phyloP scores from a whole-genome alignment of 2,113 vertebrate species.

The Leptobrachium leishanense region DNA sequence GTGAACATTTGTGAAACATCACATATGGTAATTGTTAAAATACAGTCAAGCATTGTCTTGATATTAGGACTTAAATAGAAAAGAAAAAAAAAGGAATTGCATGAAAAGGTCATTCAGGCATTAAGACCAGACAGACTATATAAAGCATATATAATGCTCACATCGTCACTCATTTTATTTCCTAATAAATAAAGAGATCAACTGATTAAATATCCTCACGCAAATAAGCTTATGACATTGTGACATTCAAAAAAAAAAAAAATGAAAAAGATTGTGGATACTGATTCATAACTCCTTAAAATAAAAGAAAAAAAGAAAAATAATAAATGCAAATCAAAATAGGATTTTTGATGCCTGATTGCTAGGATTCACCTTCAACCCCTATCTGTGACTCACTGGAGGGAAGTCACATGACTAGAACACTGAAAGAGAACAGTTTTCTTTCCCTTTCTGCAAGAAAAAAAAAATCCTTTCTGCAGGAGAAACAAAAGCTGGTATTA shows the following conservation, averaged over 20 bases:
- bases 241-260: neutral
- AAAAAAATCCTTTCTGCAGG: conserved; percentile 64
- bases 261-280: neutral
- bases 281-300: neutral
- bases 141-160: no score
- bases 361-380: conserved; percentile 69
- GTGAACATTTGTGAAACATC: no score
- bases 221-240: no score
- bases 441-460: conserved; percentile 64
- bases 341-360: conserved; percentile 52
- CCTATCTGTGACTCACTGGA: conserved; percentile 68
- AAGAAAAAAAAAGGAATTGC: no score
- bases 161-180: no score
- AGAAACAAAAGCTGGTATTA: conserved; percentile 82
- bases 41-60: no score
- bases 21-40: no score
- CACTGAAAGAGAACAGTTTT: conserved; percentile 63
- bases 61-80: no score
- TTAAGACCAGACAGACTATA: no score
- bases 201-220: no score
- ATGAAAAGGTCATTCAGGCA: no score
- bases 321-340: conserved; percentile 18
- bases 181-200: no score
- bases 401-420: conserved; percentile 77
- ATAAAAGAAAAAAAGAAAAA: neutral